Conservation (phyloP, 1,140 invertebrate genomes). For the Argopecten irradians region DNA sequence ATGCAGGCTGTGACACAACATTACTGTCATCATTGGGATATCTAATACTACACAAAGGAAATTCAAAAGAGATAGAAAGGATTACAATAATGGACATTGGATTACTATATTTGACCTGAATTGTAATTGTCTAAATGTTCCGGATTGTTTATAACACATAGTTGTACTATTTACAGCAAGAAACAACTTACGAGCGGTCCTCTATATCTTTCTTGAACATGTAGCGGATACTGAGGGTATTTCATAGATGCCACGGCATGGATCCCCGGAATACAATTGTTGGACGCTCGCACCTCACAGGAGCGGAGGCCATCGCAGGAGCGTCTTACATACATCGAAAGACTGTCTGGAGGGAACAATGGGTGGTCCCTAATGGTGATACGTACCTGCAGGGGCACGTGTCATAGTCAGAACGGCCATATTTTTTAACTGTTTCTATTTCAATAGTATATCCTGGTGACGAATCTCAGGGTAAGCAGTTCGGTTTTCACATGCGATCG, state of each 20-base stretch:
- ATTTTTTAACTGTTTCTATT: not conserved
- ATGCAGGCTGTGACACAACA: too few relatives aligned
- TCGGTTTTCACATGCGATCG: not conserved
- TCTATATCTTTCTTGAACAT: not conserved
- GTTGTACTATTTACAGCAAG: too few relatives aligned
- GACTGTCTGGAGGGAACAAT: constrained; percentile 19
- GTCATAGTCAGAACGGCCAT: not conserved
- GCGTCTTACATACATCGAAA: not conserved
- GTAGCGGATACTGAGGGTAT: not conserved
- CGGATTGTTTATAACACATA: too few relatives aligned
- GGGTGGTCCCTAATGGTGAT: constrained; percentile 8
- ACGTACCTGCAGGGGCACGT: not conserved
- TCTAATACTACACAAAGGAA: too few relatives aligned
- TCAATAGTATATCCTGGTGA: not conserved
- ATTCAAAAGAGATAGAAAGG: too few relatives aligned
- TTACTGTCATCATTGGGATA: too few relatives aligned
- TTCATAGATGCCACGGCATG: not conserved
- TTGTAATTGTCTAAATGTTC: too few relatives aligned
- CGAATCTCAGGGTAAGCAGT: not conserved
- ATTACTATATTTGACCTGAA: too few relatives aligned
- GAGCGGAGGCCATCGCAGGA: not conserved
- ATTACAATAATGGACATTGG: too few relatives aligned
- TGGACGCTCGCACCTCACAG: not conserved
- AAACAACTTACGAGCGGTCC: not conserved
- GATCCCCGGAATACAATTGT: not conserved